Conservation (phyloP, 2,113 vertebrate genomes). For the Typhlomys cinereus region DNA sequence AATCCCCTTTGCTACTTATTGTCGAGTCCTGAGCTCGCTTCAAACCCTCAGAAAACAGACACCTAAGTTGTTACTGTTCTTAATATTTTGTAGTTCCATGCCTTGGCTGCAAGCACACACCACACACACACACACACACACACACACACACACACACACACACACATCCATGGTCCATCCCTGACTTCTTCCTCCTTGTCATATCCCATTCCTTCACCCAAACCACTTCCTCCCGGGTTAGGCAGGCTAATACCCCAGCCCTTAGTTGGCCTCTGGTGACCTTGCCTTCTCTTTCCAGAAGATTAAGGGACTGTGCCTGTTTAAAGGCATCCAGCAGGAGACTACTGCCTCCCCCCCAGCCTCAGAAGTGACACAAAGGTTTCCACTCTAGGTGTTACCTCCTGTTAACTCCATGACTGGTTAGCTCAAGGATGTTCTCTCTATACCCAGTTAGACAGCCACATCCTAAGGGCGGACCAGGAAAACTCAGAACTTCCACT, state of each 20-base stretch:
- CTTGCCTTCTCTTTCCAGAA: neutral
- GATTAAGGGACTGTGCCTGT: neutral
- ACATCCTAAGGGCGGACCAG: neutral
- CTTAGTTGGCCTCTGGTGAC: neutral
- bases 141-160: neutral
- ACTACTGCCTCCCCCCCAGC: neutral
- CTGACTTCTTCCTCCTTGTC: neutral
- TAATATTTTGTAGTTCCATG: neutral
- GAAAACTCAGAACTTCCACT: neutral
- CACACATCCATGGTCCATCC: neutral
- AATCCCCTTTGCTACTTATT: neutral
- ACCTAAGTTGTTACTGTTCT: neutral
- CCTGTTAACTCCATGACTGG: neutral
- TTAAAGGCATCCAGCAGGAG: neutral
- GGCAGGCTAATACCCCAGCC: neutral
- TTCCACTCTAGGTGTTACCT: neutral
- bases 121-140: neutral
- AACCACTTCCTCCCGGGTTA: neutral
- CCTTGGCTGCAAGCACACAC: neutral
- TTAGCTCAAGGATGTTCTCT: neutral
- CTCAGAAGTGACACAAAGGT: neutral
- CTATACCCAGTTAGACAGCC: neutral
- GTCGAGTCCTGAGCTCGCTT: neutral
- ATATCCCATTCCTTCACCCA: neutral
- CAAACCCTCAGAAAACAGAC: neutral